Percentiles rank a stretch among this genome's conserved stretches.
phyloP scores from a whole-genome alignment of 2,888 invertebrate genomes.

The Mythimna loreyi region DNA sequence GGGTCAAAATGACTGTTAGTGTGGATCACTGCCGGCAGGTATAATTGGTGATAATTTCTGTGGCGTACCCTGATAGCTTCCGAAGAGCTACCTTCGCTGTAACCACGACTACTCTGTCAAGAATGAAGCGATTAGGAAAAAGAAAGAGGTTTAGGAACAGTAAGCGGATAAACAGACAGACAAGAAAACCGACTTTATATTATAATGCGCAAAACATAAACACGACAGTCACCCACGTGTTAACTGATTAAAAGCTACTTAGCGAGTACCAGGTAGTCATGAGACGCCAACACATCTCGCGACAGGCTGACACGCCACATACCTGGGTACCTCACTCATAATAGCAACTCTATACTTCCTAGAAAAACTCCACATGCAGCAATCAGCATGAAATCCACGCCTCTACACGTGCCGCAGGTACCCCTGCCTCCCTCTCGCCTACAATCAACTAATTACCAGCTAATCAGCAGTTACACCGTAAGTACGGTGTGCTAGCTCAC shows the following conservation, averaged over 20 bases:
- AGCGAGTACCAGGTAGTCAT: not conserved
- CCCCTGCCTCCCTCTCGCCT: not conserved
- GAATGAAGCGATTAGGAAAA: no score
- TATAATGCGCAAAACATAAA: not conserved
- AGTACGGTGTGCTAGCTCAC: not conserved
- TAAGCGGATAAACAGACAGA: no score
- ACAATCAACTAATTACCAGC: slow-evolving; percentile 26
- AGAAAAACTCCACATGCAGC: slow-evolving; percentile 29
- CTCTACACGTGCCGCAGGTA: slow-evolving; percentile 31
- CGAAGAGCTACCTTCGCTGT: no score
- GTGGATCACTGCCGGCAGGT: no score
- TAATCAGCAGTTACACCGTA: slow-evolving; percentile 19
- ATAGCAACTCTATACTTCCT: slow-evolving; percentile 19
- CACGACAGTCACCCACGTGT: not conserved
- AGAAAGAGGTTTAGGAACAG: no score
- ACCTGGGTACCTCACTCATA: not conserved
- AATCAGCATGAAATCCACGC: slow-evolving; percentile 4
- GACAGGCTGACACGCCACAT: not conserved
- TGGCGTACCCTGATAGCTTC: no score
- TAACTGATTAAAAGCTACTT: not conserved
- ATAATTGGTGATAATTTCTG: no score
- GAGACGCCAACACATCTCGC: slow-evolving; percentile 7
- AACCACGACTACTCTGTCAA: no score
- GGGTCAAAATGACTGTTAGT: no score
- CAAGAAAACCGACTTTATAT: no score